Evolutionary conservation across 2,888 invertebrate species (phyloP), one percentile per base, ranked within the genome.

Genomic region (Drosophila meridiana): DNA sequence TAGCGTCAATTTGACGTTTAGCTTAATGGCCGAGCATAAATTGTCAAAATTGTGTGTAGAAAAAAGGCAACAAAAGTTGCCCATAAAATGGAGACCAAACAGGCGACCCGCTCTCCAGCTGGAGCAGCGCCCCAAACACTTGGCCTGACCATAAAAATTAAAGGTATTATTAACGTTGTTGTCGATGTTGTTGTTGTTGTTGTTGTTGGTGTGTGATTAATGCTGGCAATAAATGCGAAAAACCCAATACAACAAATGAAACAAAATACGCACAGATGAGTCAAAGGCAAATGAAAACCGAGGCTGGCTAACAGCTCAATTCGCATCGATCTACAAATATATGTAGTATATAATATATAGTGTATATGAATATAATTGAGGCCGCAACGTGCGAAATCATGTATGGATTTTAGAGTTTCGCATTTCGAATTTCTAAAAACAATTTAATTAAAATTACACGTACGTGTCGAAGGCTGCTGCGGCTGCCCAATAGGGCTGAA

Each of bases 371-470:
- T 38, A 61, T 30, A 61, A 76, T 70, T 69, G 70, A 84, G 88
- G 88, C 85, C 87, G 69, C 85, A 84, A 82, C 70, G 74, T 82
- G 88, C 75, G 66, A 85, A 84, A 80, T 79, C 47, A 67, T 48
- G 62, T 62, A 68, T 80, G 55, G 55, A 69, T 75, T 85, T 87
- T 69, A 69, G 71, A 72, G 65, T 55, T 74, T 67, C 50, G 59
- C 65, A 45, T 62, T 76, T 73, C 65, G 57, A 64, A 63, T 69
- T 80, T 85, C 83, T 68, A 77, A 65, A 57, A 86, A 63, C 72
- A 86, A 80, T 86, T 89, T 89, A 85, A 89, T 89, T 88, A 86
- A 85, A 85, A 88, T 77, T 87, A 89, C 85, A 86, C 73, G 78
- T 88, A 86, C 85, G 84, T 71, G 82, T 69, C 72, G 85, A 82